phyloP scores from a whole-genome alignment of 1,140 invertebrate species.

The Drosophila aff. region DNA sequence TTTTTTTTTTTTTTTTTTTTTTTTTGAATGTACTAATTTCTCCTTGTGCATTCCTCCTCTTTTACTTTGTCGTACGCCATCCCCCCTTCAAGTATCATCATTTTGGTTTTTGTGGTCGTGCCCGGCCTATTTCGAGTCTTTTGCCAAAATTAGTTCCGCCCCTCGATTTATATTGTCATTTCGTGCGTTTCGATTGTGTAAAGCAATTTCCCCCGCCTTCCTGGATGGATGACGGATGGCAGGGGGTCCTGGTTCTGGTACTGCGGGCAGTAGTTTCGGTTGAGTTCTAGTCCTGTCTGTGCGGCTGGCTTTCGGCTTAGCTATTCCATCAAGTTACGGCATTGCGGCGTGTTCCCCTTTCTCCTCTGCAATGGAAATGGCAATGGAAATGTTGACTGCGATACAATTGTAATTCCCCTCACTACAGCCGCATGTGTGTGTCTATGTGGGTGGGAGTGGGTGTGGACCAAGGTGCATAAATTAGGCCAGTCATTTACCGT shows the following conservation, averaged over 20 bases:
- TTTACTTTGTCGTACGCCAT: slow-evolving; percentile 6
- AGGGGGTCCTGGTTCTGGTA: slow-evolving; percentile 4
- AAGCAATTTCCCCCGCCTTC: slow-evolving; percentile 68
- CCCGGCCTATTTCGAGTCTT: slow-evolving; percentile 80
- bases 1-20: too few species aligned
- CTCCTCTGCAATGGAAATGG: slow-evolving; percentile 30
- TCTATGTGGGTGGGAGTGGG: slow-evolving; percentile 6
- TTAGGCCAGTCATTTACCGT: slow-evolving; percentile 77
- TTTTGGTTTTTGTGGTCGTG: slow-evolving; percentile 67
- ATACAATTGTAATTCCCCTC: slow-evolving; percentile 47
- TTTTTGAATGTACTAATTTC: too few species aligned
- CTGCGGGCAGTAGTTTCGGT: slow-evolving; percentile 31
- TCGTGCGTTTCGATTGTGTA: slow-evolving; percentile 82
- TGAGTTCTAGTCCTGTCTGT: slow-evolving; percentile 15
- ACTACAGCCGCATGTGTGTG: slow-evolving; percentile 3
- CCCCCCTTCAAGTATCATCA: slow-evolving; percentile 64
- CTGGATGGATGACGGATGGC: slow-evolving; percentile 12
- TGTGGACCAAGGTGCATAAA: slow-evolving; percentile 63
- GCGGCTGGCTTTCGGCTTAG: slow-evolving; percentile 30
- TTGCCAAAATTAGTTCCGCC: slow-evolving; percentile 82
- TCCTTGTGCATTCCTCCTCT: slow-evolving; percentile 9
- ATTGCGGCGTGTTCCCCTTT: slow-evolving; percentile 60
- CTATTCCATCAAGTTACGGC: slow-evolving; percentile 80
- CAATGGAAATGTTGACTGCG: slow-evolving; percentile 56
- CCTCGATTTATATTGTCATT: slow-evolving; percentile 84